phyloP scores from a whole-genome alignment of 2,113 vertebrate species.

The Protomyctophum bolini region DNA sequence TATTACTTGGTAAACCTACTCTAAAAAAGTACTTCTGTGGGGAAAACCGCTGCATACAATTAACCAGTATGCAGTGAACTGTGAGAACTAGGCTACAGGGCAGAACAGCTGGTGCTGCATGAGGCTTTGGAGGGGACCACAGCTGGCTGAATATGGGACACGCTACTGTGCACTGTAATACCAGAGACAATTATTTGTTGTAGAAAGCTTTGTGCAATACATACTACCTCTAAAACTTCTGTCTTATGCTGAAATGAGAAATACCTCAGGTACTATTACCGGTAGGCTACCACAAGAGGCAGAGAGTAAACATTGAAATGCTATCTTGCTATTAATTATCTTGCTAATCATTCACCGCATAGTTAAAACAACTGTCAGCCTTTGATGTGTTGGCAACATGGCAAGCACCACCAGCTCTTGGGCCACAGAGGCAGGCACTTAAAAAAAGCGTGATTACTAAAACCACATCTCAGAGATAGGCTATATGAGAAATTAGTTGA shows the following conservation, averaged over 20 bases:
- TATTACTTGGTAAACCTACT: constrained; percentile 38
- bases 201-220: not conserved
- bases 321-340: constrained; percentile 31
- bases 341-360: constrained; percentile 8
- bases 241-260: not conserved
- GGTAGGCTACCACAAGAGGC: constrained; percentile 3
- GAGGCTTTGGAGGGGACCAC: not conserved
- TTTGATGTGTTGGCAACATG: constrained; percentile 46
- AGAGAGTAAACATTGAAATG: constrained; percentile 21
- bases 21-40: constrained; percentile 13
- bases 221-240: not conserved
- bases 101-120: constrained; percentile 24
- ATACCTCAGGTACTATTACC: not conserved
- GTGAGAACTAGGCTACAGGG: constrained; percentile 24
- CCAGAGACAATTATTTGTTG: not conserved
- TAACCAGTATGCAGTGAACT: constrained; percentile 37
- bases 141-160: not conserved
- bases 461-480: constrained; percentile 39
- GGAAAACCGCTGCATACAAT: constrained; percentile 28
- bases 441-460: constrained; percentile 23
- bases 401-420: constrained; percentile 29
- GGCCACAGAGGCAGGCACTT: constrained; percentile 33
- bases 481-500: constrained; percentile 36
- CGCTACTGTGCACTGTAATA: not conserved
- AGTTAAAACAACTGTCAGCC: constrained; percentile 23